Base-by-base conservation (phyloP, 2,888 invertebrate species). In the Cryptus viduatorius region DNA sequence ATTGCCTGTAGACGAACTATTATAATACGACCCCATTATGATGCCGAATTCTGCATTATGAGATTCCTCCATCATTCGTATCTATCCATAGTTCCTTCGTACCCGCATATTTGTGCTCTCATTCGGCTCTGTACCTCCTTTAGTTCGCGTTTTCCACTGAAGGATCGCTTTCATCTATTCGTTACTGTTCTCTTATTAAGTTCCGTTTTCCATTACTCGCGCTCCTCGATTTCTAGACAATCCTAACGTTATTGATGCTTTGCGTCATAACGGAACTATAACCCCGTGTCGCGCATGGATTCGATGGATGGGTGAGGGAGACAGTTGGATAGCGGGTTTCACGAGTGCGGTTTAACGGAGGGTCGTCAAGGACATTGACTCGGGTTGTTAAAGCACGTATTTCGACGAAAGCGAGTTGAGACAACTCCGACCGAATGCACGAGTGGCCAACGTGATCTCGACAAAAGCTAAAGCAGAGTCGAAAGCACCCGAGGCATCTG, bases 331-430 rank as follows among this genome's bases (percentile, higher is more conserved):
- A 31, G 68, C 46, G 46, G 48, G 73, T 64, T 84, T 84, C 48
- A 69, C 75, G 65, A 75, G 50, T 19, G 68, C 29, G 81, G 56
- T 75, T 65, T 31, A 71, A 53, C 50, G 44, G 10, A 42, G 73
- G 50, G 19, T 77, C 69, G 59, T 79, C 71, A 65, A 79, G 79
- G 53, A 72, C 64, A 79, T 72, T 12, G 64, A 56, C 53, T 71
- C 65, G 71, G 37, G 53, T 79, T 44, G 79, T 79, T 79, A 65
- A 65, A 72, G 64, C 71, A 64, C 79, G 65, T 72, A 79, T 71
- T 65, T 37, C 50, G 64, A 14, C 24, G 16, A 79, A 24, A 24
- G 59, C 31, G 64, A 64, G 64, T 71, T n/a, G 69, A 42, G 37
- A 12, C 69, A 46, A 31, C 5, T 8, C 29, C 1, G 19, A 56